These are phyloP conservation scores for Xestia xanthographa DNA, from an alignment of 2,888 invertebrate genomes.

Conservation along the genomic window DNA sequence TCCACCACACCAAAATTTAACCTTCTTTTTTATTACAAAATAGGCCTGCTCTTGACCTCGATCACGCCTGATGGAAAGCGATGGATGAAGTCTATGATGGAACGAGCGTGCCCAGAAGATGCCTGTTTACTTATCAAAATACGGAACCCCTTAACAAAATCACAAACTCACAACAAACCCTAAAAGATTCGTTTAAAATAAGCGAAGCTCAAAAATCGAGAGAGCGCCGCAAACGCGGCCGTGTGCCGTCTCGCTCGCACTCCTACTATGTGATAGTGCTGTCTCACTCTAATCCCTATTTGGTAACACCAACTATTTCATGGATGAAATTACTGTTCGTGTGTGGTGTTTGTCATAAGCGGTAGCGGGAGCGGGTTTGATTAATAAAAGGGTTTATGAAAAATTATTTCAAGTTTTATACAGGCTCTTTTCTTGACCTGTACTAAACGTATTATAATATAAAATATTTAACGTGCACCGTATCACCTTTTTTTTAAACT, in stretches of 20 bases:
- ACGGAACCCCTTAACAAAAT: slow-evolving; percentile 50
- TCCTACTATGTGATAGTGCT: slow-evolving; percentile 51
- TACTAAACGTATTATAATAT: no score
- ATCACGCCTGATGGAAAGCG: no score
- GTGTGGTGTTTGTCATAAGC: slow-evolving; percentile 65
- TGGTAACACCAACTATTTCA: slow-evolving; percentile 91
- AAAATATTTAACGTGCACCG: neutral
- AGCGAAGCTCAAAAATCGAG: slow-evolving; percentile 85
- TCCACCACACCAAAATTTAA: neutral
- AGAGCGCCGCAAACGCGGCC: slow-evolving; percentile 71
- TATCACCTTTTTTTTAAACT: neutral
- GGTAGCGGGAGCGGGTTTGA: slow-evolving; percentile 64
- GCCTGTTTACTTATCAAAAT: neutral
- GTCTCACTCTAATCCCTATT: slow-evolving; percentile 89
- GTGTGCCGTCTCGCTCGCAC: slow-evolving; percentile 74
- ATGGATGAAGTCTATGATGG: no score
- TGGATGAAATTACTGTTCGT: slow-evolving; percentile 88
- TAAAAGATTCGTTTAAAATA: slow-evolving; percentile 74
- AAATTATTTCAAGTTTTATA: neutral
- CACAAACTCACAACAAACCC: slow-evolving; percentile 46
- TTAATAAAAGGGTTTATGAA: neutral
- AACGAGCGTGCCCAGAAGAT: no score
- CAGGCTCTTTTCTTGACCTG: neutral
- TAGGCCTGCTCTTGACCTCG: no score
- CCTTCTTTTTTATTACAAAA: neutral